Evolutionary conservation across 1,140 invertebrate genomes (phyloP).

Genomic region (Anoplolepis gracilipes): DNA sequence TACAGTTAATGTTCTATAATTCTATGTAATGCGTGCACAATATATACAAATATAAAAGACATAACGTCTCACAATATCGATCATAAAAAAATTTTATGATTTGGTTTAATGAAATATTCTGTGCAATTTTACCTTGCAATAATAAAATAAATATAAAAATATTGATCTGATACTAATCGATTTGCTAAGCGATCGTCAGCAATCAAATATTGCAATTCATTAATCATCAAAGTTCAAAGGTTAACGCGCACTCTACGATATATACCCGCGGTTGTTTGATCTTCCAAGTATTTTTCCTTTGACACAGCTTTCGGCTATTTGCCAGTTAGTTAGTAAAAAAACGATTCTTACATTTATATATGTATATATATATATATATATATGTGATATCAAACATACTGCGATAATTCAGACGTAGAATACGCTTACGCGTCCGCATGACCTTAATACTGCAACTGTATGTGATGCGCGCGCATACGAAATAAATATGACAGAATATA

Average conservation of each 20-base stretch:
- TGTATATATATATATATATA: no score
- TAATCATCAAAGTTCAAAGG: not conserved
- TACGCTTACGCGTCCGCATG: not conserved
- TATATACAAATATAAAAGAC: not conserved
- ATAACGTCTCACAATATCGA: not conserved
- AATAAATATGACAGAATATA: slow-evolving; percentile 5
- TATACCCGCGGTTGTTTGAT: not conserved
- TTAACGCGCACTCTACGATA: not conserved
- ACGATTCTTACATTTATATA: slow-evolving; percentile 14
- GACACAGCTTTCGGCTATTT: not conserved
- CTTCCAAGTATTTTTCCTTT: not conserved
- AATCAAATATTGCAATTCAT: not conserved
- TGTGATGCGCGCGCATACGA: not conserved
- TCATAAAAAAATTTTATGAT: not conserved
- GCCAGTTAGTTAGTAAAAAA: slow-evolving; percentile 12
- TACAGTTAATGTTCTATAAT: not conserved
- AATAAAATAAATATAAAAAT: not conserved
- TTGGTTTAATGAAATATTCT: not conserved
- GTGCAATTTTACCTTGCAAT: not conserved
- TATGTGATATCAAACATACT: not conserved
- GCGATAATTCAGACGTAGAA: slow-evolving; percentile 10
- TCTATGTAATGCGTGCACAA: not conserved
- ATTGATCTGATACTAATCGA: no score
- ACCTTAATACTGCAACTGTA: slow-evolving; percentile 32
- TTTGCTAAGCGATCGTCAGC: not conserved